Conservation (phyloP, 2,888 invertebrate species). For the Noctua janthina region DNA sequence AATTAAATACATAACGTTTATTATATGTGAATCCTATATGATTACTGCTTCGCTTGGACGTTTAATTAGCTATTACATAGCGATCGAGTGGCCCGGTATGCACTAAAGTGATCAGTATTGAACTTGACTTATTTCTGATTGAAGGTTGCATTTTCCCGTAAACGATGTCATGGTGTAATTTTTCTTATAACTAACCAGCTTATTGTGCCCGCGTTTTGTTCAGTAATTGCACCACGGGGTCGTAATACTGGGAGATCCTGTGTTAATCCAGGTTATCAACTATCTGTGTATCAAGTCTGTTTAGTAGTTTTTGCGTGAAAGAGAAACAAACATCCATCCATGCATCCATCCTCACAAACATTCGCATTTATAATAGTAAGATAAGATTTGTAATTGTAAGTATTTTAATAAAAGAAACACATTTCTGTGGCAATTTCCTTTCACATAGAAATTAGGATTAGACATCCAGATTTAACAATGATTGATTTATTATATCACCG, state of each 20-base stretch:
- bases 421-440: background rate
- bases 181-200: too few species aligned
- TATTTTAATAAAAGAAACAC: background rate
- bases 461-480: background rate
- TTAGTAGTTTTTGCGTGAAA: background rate
- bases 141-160: background rate
- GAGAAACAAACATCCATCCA: background rate
- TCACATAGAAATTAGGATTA: background rate
- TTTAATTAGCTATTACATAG: constrained; percentile 30
- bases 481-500: background rate
- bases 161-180: background rate
- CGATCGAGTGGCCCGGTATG: background rate
- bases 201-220: background rate
- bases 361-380: background rate
- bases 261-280: background rate
- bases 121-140: constrained; percentile 12
- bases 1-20: constrained; percentile 32
- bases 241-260: background rate
- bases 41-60: background rate
- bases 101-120: constrained; percentile 6
- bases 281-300: background rate
- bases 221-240: background rate
- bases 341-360: background rate
- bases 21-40: background rate
- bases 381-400: background rate